Conservation (phyloP, 2,797 vertebrate genomes). For the Gadopsis bispinosus region DNA sequence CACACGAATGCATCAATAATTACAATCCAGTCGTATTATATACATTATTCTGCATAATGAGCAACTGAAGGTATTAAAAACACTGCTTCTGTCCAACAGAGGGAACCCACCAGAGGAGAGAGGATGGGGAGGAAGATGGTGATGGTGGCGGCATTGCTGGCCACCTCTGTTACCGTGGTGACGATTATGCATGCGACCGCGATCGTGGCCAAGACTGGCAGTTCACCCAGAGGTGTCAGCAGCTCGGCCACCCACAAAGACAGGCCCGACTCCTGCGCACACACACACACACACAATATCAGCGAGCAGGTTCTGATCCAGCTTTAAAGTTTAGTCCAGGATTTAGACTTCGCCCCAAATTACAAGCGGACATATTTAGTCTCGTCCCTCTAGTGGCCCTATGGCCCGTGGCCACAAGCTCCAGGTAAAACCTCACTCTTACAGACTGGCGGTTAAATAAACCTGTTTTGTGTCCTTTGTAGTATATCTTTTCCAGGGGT, state of each 20-base stretch:
- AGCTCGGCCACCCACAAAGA: conserved; percentile 91
- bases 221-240: conserved; percentile 88
- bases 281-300: conserved; percentile 36
- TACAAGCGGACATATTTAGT: neutral
- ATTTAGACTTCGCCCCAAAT: neutral
- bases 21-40: no score
- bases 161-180: conserved; percentile 92
- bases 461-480: neutral
- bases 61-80: neutral
- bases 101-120: conserved; percentile 88
- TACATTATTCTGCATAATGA: no score
- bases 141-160: conserved; percentile 93
- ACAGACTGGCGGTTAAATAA: neutral
- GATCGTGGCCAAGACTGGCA: conserved; percentile 87
- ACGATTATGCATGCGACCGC: conserved; percentile 90
- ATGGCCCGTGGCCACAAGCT: no score
- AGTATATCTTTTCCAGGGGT: neutral
- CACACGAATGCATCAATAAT: no score
- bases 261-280: conserved; percentile 87
- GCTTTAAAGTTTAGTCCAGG: neutral
- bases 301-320: no score
- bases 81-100: neutral
- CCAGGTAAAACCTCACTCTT: neutral
- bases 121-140: conserved; percentile 94
- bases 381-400: neutral